Evolutionary conservation across 2,888 invertebrate species (phyloP).

Genomic region (Callyntrura guangdongensis): DNA sequence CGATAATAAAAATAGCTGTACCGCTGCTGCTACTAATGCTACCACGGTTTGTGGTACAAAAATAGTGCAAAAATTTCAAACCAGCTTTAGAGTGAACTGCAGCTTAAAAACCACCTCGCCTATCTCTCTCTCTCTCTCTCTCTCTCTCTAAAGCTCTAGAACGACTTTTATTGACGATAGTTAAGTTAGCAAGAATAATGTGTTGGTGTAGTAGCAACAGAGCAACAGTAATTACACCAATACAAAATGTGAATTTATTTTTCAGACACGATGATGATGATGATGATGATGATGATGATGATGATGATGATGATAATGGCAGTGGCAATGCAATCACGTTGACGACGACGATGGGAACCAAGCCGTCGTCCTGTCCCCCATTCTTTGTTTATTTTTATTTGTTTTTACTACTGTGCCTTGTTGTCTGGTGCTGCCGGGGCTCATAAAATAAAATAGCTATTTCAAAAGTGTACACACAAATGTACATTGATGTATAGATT

Average conservation of each 20-base stretch:
- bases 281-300: too few species aligned
- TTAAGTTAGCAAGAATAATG: too few species aligned
- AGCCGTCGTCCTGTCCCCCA: conserved; percentile 33
- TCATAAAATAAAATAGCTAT: too few species aligned
- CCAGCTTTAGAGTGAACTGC: background rate
- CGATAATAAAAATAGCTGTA: conserved; percentile 57
- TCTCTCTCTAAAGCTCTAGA: too few species aligned
- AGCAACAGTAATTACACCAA: conserved; percentile 33
- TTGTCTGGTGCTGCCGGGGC: too few species aligned
- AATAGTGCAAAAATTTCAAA: conserved; percentile 26
- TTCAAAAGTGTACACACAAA: too few species aligned
- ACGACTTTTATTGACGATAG: too few species aligned
- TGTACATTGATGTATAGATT: too few species aligned
- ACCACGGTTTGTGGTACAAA: conserved; percentile 6
- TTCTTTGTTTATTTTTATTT: background rate
- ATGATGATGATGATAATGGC: too few species aligned
- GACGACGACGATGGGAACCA: conserved; percentile 37
- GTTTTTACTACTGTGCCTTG: too few species aligned
- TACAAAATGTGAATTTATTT: conserved; percentile 44
- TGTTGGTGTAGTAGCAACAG: background rate
- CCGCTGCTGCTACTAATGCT: background rate
- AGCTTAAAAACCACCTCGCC: background rate
- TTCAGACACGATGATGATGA: conserved; percentile 17
- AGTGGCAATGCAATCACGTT: too few species aligned
- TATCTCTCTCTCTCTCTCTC: too few species aligned